Percentiles rank a stretch among this genome's conserved stretches.
phyloP scores from a whole-genome alignment of 2,113 vertebrate species.

The Pachypanchax playfairii region DNA sequence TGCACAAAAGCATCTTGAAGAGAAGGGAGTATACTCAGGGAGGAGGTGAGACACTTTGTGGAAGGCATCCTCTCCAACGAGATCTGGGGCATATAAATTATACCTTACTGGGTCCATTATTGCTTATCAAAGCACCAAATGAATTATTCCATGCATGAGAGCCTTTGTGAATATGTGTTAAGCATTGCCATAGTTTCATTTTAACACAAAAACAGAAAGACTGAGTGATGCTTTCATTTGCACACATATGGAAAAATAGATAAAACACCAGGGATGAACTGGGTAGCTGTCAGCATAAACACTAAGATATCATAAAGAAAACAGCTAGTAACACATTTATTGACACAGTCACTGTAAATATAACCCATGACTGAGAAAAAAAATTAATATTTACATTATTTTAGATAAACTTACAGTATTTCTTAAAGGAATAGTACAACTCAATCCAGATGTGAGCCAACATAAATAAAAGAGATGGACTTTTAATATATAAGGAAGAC shows the following conservation, averaged over 20 bases:
- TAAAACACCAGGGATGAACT: conserved; percentile 43
- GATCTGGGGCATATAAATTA: conserved; percentile 63
- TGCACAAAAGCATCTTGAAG: conserved; percentile 44
- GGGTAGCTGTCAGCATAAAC: conserved; percentile 28
- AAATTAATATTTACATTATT: conserved; percentile 2
- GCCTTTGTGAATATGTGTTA: background rate
- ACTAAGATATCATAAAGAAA: conserved; percentile 21
- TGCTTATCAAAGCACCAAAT: conserved; percentile 62
- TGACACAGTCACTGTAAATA: conserved; percentile 32
- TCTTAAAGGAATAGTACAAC: background rate
- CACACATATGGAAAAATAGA: conserved; percentile 19
- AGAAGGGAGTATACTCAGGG: conserved; percentile 32
- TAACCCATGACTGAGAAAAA: conserved; percentile 1
- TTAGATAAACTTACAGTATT: background rate
- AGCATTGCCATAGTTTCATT: conserved; percentile 30
- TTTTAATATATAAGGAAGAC: too few relatives aligned
- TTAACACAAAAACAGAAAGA: conserved; percentile 38
- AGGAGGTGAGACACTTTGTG: conserved; percentile 54
- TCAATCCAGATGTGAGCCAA: conserved; percentile 1
- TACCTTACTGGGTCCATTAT: conserved; percentile 65
- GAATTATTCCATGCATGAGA: conserved; percentile 46
- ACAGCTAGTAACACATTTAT: conserved; percentile 43
- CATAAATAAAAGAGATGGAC: background rate
- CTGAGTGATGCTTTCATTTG: conserved; percentile 4
- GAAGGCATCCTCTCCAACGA: conserved; percentile 38